Evolutionary conservation across 2,113 vertebrate species (phyloP).

Genomic region (Sylvilagus bachmani): DNA sequence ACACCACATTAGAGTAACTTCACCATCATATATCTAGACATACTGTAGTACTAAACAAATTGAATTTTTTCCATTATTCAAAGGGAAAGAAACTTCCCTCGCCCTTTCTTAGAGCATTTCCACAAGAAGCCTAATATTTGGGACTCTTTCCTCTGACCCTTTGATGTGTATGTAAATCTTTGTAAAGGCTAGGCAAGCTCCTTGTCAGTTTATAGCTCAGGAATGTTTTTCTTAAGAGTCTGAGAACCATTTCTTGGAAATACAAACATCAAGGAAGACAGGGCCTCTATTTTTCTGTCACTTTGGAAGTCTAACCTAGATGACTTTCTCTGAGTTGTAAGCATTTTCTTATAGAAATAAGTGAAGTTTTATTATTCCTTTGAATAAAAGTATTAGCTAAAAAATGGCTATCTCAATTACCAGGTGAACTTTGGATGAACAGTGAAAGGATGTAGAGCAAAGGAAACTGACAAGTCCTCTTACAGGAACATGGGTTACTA

Average conservation of each 20-base stretch:
- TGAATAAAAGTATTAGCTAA: slow-evolving; percentile 40
- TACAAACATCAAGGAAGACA: slow-evolving; percentile 11
- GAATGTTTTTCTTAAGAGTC: neutral
- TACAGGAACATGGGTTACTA: slow-evolving; percentile 12
- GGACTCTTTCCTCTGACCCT: slow-evolving; percentile 12
- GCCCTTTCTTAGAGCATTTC: neutral
- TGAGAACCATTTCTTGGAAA: slow-evolving; percentile 41
- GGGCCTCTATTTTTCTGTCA: neutral
- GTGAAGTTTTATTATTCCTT: slow-evolving; percentile 21
- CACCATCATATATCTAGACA: neutral
- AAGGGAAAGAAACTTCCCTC: neutral
- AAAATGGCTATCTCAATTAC: slow-evolving; percentile 40
- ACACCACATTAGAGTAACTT: neutral
- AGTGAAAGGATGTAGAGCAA: slow-evolving; percentile 22
- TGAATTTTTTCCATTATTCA: neutral
- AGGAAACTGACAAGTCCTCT: neutral
- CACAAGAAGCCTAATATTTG: neutral
- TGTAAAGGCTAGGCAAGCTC: neutral
- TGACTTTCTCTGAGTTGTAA: slow-evolving; percentile 19
- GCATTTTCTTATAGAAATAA: slow-evolving; percentile 46
- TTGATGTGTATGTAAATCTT: slow-evolving; percentile 21
- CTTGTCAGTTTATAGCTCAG: neutral
- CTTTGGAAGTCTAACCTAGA: neutral
- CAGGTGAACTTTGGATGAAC: slow-evolving; percentile 53
- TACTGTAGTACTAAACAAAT: neutral